Conservation (phyloP, 2,113 vertebrate genomes). For the Triplophysa siluroides region DNA sequence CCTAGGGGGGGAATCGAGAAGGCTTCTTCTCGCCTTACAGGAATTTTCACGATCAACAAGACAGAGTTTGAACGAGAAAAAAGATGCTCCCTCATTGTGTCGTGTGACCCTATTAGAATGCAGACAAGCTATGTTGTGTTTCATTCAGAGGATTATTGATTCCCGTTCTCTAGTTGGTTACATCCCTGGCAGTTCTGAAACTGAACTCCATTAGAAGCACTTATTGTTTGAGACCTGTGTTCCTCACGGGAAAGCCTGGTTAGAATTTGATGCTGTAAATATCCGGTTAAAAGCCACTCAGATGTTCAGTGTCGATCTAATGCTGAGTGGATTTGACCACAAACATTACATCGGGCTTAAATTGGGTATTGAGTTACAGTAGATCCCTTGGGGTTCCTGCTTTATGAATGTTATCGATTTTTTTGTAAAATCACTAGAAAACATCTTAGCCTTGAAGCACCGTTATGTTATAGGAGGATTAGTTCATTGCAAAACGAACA, state of each 20-base stretch:
- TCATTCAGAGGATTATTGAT: not conserved
- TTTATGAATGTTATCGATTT: not conserved
- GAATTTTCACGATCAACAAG: conserved; percentile 55
- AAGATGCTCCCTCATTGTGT: not conserved
- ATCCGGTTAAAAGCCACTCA: conserved; percentile 46
- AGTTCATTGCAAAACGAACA: no score
- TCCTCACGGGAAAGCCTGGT: conserved; percentile 3
- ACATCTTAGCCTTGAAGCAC: no score
- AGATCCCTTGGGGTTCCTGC: not conserved
- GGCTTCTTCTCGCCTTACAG: conserved; percentile 43
- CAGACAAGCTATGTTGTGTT: not conserved
- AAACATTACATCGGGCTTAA: conserved; percentile 10
- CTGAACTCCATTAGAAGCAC: not conserved
- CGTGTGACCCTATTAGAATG: not conserved
- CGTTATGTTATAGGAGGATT: no score
- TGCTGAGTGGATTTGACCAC: not conserved
- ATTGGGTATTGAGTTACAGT: not conserved
- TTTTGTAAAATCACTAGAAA: not conserved
- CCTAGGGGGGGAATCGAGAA: conserved; percentile 51
- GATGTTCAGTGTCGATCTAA: conserved; percentile 10
- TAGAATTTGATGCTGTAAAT: conserved; percentile 45
- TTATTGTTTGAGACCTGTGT: conserved; percentile 40
- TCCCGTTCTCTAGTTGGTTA: not conserved
- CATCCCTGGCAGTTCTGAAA: not conserved
- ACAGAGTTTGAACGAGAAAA: conserved; percentile 31